Conservation (phyloP, 2,797 vertebrate species). For the Zalophus californianus region DNA sequence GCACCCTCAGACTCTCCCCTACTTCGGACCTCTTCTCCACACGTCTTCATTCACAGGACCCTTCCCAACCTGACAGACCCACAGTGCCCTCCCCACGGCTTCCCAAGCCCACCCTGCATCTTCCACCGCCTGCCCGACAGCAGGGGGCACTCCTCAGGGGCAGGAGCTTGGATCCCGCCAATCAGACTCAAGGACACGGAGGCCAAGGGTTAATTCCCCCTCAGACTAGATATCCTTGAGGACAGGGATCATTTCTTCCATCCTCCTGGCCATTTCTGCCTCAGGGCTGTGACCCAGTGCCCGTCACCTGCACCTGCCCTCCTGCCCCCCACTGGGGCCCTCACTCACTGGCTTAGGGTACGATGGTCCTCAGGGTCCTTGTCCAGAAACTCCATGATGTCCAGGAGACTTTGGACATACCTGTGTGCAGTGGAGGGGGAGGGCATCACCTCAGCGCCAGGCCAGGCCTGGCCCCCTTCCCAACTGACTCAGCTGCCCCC, state of each 20-base stretch:
- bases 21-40: not conserved
- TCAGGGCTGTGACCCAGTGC: not conserved
- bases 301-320: not conserved
- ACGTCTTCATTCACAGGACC: fast-evolving
- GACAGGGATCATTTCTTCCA: not conserved
- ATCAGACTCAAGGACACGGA: not conserved
- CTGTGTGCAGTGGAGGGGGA: conserved; percentile 81
- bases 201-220: not conserved
- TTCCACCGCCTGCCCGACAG: not conserved
- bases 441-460: not conserved
- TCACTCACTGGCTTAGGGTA: conserved; percentile 93
- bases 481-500: not conserved
- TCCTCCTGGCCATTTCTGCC: not conserved
- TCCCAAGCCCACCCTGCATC: not conserved
- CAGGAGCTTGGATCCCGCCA: not conserved
- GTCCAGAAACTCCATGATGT: conserved; percentile 95
- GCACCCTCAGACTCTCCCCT: not conserved
- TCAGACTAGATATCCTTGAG: not conserved
- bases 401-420: conserved; percentile 97
- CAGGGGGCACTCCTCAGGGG: not conserved
- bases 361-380: conserved; percentile 93
- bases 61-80: not conserved
- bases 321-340: not conserved
- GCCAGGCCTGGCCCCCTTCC: not conserved
- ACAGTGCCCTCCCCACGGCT: not conserved